These are phyloP conservation scores for Phaetusa simplex DNA, from an alignment of 2,113 vertebrate species.

Conservation along the genomic window DNA sequence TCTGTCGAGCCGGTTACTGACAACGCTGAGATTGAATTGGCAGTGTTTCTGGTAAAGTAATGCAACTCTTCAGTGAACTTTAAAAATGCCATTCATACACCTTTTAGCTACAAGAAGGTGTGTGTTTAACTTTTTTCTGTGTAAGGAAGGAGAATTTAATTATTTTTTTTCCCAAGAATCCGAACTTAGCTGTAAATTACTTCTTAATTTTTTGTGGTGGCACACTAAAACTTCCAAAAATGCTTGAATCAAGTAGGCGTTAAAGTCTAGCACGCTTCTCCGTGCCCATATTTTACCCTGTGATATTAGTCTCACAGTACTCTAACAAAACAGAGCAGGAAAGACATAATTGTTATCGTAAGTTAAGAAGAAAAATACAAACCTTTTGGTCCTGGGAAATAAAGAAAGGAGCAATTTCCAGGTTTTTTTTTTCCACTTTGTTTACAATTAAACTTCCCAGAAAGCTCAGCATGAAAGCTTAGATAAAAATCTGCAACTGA, in stretches of 20 bases:
- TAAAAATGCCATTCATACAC: not conserved
- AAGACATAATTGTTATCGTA: not conserved
- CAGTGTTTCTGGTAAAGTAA: not conserved
- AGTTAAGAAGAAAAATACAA: not conserved
- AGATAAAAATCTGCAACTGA: not conserved
- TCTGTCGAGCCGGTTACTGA: not conserved
- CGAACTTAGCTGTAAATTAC: not conserved
- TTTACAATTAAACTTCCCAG: not conserved
- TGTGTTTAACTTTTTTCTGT: not conserved
- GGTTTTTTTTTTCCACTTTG: not conserved
- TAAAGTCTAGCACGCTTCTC: not conserved
- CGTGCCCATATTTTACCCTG: not conserved
- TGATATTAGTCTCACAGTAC: not conserved
- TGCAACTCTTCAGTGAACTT: not conserved
- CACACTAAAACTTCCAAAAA: not conserved
- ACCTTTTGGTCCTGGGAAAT: not conserved
- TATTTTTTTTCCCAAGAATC: not conserved
- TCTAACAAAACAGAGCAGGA: not conserved
- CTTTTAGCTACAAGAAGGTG: not conserved
- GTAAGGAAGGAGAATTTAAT: not conserved
- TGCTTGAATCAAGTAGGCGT: not conserved
- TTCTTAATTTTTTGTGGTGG: not conserved
- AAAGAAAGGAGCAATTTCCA: constrained; percentile 25
- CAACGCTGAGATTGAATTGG: not conserved
- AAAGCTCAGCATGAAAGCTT: not conserved